Base-by-base conservation (phyloP, 2,113 vertebrate species). In the Paracanthobrama guichenoti region DNA sequence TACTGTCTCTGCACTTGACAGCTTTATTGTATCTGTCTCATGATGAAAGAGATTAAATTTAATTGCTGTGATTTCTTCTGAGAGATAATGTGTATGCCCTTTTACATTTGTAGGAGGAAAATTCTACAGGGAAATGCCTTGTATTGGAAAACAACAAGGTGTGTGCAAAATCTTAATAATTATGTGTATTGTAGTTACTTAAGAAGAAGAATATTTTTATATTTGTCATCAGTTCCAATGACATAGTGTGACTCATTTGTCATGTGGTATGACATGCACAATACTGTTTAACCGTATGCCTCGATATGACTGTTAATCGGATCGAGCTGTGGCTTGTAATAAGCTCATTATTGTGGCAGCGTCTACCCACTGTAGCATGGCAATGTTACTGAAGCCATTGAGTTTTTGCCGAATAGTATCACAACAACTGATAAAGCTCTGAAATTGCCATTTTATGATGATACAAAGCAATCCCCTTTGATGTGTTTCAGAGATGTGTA, bases 21-120 rank as follows among this genome's bases (percentile, higher is more conserved):
- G 42, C 39, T 46, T 46, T 46, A 72, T 46, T 72, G 39, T 44
- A 24, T 72, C 22, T 44, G 69, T 46, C 22, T 72, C 69, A 46
- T 24, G 69, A 72, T 24, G 11, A 72, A 72, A 72, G 5, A 72
- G 39, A 72, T 72, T 72, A 24, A 0, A 24, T 24, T 72, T 72
- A 72, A 72, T 72, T 72, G 22, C 69, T 46, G 11, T 16, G 69
- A 72, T 35, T 24, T 46, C 69, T 72, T 72, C 69, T 16, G 42
- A 73, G 69, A 73, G 42, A 46, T 72, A 72, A 72, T 46, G 69
- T 46, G 69, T 46, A 46, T 46, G 69, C 42, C 69, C 42, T 73
- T 71, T 71, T 46, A 72, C 69, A 72, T 46, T 24, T 13, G 20
- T 16, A 46, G 69, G 42, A 73, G n/a, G 22, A 13, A 46, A 13